A percentile compares a stretch with the other conserved stretches of the same genome.
Conservation (phyloP, 2,888 invertebrate genomes). For the Cynaeus angustus region DNA sequence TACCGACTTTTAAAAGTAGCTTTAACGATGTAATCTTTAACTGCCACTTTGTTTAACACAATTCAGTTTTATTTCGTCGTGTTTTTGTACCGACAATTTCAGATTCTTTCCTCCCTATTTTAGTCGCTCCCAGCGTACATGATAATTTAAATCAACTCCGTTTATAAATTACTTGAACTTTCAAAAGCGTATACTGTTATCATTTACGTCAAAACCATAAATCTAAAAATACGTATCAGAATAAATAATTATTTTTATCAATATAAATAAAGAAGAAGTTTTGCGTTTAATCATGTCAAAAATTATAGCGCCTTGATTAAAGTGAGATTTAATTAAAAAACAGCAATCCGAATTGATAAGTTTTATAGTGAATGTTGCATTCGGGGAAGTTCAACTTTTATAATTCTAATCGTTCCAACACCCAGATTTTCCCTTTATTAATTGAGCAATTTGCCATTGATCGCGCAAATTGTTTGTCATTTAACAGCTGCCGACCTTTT, state of each 20-base stretch:
- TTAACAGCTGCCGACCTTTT: constrained; percentile 10
- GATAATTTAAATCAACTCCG: constrained; percentile 1
- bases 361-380: too few relatives aligned
- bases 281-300: neutral
- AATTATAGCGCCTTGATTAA: neutral
- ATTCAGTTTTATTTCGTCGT: constrained; percentile 2
- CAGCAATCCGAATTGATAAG: too few relatives aligned
- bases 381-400: neutral
- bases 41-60: constrained; percentile 7
- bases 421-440: constrained; percentile 9
- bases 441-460: constrained; percentile 10
- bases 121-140: neutral
- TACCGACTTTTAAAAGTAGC: neutral
- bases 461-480: constrained; percentile 14
- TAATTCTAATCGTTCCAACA: neutral
- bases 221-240: constrained; percentile 14
- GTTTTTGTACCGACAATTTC: neutral
- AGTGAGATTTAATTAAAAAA: neutral
- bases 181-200: neutral
- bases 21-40: constrained; percentile 3
- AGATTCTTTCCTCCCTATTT: neutral
- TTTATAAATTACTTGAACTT: neutral
- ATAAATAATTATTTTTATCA: constrained; percentile 8
- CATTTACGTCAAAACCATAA: constrained; percentile 9
- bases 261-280: constrained; percentile 1